phyloP scores from a whole-genome alignment of 2,113 vertebrate genomes.

The Forbesichthys agassizii region DNA sequence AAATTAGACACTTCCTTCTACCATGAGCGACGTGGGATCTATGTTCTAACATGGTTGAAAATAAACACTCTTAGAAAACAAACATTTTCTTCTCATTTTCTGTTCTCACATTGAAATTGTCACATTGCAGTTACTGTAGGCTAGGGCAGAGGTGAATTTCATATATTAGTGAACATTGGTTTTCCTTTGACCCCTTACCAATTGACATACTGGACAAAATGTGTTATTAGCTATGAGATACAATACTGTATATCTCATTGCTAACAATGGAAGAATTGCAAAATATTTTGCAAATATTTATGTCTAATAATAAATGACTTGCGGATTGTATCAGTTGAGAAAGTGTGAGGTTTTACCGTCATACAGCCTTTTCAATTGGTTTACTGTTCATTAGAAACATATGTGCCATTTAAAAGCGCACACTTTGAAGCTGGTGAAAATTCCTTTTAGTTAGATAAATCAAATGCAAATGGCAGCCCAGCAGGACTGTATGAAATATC shows the following conservation, averaged over 20 bases:
- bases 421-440: conserved; percentile 73
- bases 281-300: conserved; percentile 46
- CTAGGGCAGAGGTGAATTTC: conserved; percentile 74
- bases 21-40: conserved; percentile 71
- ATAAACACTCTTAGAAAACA: conserved; percentile 74
- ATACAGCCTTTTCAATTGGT: conserved; percentile 12
- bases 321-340: conserved; percentile 25
- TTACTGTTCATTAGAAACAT: conserved; percentile 45
- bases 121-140: conserved; percentile 49
- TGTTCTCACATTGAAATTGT: conserved; percentile 43
- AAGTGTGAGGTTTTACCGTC: conserved; percentile 9
- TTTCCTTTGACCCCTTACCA: conserved; percentile 1
- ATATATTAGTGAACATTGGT: conserved; percentile 47
- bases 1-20: conserved; percentile 79
- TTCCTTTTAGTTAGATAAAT: conserved; percentile 59
- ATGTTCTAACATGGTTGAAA: conserved; percentile 72
- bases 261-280: background rate
- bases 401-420: conserved; percentile 53
- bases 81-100: conserved; percentile 43
- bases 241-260: conserved; percentile 2
- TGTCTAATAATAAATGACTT: conserved; percentile 10
- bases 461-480: conserved; percentile 48
- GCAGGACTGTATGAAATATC: conserved; percentile 10
- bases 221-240: conserved; percentile 34
- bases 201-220: conserved; percentile 33